Conservation (phyloP, 2,888 invertebrate genomes). For the Sinhomidia bicolor region DNA sequence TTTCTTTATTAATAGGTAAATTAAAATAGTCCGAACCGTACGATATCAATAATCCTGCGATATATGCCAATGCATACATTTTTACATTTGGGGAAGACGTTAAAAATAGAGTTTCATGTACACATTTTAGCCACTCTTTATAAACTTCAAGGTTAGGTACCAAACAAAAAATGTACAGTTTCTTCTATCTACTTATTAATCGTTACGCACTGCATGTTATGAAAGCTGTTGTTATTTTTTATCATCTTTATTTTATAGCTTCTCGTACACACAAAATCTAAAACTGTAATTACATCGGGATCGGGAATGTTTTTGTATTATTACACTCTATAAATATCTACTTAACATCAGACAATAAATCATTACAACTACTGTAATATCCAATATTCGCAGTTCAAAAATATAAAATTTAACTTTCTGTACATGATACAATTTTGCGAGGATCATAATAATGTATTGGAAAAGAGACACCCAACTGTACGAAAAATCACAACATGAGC, state of each 20-base stretch:
- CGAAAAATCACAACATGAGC: constrained; percentile 60
- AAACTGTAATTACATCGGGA: background rate
- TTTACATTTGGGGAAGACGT: constrained; percentile 47
- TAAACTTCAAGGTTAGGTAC: background rate
- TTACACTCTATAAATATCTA: background rate
- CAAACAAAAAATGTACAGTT: background rate
- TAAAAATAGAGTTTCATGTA: constrained; percentile 19
- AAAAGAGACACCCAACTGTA: too few relatives aligned
- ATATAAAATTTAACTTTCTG: constrained; percentile 19
- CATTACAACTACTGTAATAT: background rate
- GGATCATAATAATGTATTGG: too few relatives aligned
- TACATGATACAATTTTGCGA: background rate
- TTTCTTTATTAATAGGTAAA: constrained; percentile 42
- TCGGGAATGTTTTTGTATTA: background rate
- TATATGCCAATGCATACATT: background rate
- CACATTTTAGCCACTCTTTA: constrained; percentile 18
- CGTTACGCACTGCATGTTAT: background rate
- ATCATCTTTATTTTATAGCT: too few relatives aligned
- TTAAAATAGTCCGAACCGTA: constrained; percentile 10
- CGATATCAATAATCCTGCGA: background rate
- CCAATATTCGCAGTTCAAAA: constrained; percentile 22
- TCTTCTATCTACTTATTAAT: too few relatives aligned
- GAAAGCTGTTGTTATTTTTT: too few relatives aligned
- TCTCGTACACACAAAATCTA: too few relatives aligned
- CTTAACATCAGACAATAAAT: background rate